phyloP scores from a whole-genome alignment of 2,113 vertebrate species.

The Syrmaticus mikado region DNA sequence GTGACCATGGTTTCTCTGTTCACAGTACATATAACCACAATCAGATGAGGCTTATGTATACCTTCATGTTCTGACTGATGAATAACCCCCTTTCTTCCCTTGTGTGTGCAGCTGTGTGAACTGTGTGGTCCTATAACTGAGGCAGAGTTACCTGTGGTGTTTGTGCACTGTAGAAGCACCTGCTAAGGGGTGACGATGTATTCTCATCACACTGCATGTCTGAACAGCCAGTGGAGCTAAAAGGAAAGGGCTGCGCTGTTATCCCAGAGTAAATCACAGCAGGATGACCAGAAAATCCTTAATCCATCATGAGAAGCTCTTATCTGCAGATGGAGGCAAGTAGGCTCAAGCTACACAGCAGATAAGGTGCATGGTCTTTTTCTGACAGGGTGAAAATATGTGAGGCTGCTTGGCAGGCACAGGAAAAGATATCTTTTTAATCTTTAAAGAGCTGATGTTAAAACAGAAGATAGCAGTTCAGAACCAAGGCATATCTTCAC shows the following conservation, averaged over 20 bases:
- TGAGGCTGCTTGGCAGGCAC: background rate
- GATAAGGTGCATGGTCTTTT: background rate
- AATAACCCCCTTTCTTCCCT: background rate
- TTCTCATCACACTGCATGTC: background rate
- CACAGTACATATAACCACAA: background rate
- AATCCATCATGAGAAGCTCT: constrained; percentile 22
- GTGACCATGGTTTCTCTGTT: background rate
- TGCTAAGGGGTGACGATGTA: background rate
- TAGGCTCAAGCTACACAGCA: background rate
- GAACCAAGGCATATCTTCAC: background rate
- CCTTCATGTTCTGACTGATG: constrained; percentile 14
- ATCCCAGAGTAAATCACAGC: constrained; percentile 52
- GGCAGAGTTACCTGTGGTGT: background rate
- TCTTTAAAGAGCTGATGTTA: background rate
- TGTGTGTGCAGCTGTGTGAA: background rate
- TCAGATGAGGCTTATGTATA: constrained; percentile 32
- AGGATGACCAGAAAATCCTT: constrained; percentile 29
- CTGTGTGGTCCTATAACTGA: background rate
- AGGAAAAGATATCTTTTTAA: background rate
- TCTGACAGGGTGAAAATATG: background rate
- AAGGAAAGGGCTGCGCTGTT: constrained; percentile 15
- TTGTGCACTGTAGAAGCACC: fast-evolving
- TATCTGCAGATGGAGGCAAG: background rate
- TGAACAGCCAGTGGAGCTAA: background rate
- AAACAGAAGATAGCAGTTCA: background rate